phyloP scores from a whole-genome alignment of 2,113 vertebrate species.

The Scortum barcoo region DNA sequence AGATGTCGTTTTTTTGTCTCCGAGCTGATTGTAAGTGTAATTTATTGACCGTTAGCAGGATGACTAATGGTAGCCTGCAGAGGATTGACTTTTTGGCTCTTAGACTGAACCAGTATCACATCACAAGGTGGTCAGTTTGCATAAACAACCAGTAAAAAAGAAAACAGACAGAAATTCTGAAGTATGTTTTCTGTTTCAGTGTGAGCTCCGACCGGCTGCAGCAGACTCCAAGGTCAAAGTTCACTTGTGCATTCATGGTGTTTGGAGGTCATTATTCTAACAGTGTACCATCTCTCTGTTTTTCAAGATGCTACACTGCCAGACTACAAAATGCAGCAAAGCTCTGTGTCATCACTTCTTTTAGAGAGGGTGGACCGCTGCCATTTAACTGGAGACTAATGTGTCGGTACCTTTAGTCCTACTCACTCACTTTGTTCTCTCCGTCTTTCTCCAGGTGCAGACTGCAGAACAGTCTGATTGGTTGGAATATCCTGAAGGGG shows the following conservation, averaged over 20 bases:
- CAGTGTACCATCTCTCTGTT: neutral
- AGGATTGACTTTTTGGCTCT: neutral
- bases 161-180: neutral
- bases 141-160: neutral
- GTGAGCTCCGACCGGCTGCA: no score
- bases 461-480: constrained; percentile 60
- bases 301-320: neutral
- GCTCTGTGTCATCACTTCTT: neutral
- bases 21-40: neutral
- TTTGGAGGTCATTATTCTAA: neutral
- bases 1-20: neutral
- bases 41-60: neutral
- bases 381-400: neutral
- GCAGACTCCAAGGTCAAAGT: neutral
- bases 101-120: neutral
- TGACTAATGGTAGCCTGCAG: neutral
- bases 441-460: constrained; percentile 54
- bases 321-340: neutral
- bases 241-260: no score
- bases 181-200: neutral
- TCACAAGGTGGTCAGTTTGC: neutral
- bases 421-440: constrained; percentile 6
- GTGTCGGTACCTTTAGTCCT: neutral
- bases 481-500: constrained; percentile 66
- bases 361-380: neutral